Evolutionary conservation across 2,888 invertebrate genomes (phyloP), one percentile per base, ranked within the genome.

Genomic region (Sinodicranocentrus sp.): DNA sequence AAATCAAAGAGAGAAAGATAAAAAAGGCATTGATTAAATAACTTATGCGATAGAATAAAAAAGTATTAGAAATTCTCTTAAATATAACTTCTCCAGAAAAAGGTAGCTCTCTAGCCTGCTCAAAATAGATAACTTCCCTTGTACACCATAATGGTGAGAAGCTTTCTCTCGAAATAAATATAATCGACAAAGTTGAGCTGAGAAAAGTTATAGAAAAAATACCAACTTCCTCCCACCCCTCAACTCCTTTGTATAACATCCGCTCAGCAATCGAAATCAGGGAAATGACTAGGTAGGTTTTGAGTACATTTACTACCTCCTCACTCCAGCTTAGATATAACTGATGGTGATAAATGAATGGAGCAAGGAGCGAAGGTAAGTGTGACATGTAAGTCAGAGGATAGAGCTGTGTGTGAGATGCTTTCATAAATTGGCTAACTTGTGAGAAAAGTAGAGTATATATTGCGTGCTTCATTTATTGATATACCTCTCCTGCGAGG

Each of bases 21-120:
- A 63, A 57, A n/a, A 17, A 76, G 75, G 75, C 48, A 52, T 57
- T 63, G 75, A 76, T 76, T 76, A 65, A 76, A 65, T 76, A 44
- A 61, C 73, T 61, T n/a, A n/a, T 8, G 39, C 5, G 39, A 39
- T 5, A 39, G 39, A 48, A 10, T 6, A n/a, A 10, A 10, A 15
- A n/a, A n/a, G 48, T 48, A 15, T 5, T 48, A 48, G 48, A 48
- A 15, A n/a, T 10, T 48, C 48, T 48, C 5, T 39, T 39, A 39
- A 39, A 39, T 39, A 39, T 5, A 13, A 39, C 39, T 8, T 13
- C 39, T 39, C 39, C 5, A 39, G 39, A 8, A 39, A n/a, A n/a
- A n/a, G n/a, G n/a, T n/a, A n/a, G n/a, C n/a, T n/a, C n/a, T n/a
- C n/a, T n/a, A n/a, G n/a, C n/a, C n/a, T n/a, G n/a, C n/a, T n/a